Conservation (phyloP, 2,888 invertebrate species). For the Lepas anatifera region DNA sequence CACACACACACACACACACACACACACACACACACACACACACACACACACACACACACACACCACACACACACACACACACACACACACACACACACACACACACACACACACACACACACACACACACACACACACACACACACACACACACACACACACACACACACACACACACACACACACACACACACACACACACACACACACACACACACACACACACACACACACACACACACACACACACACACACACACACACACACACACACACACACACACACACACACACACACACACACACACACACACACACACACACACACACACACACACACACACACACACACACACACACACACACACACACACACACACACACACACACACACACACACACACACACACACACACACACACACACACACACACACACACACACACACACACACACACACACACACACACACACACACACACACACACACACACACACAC, state of each 20-base stretch:
- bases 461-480: no score
- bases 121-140: constrained; percentile 15
- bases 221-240: constrained; percentile 12
- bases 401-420: constrained; percentile 12
- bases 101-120: constrained; percentile 13
- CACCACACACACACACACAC: constrained; percentile 6
- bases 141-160: constrained; percentile 15
- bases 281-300: not conserved
- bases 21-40: not conserved
- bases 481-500: no score
- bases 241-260: constrained; percentile 10
- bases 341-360: not conserved
- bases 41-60: not conserved
- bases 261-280: constrained; percentile 13
- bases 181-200: constrained; percentile 15
- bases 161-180: constrained; percentile 15
- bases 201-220: constrained; percentile 11
- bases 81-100: constrained; percentile 9
- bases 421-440: constrained; percentile 2
- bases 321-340: constrained; percentile 10
- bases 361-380: not conserved
- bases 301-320: not conserved
- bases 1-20: not conserved
- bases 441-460: not conserved
- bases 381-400: not conserved